Conservation (phyloP, 2,797 vertebrate genomes). For the Ciconia nigra region DNA sequence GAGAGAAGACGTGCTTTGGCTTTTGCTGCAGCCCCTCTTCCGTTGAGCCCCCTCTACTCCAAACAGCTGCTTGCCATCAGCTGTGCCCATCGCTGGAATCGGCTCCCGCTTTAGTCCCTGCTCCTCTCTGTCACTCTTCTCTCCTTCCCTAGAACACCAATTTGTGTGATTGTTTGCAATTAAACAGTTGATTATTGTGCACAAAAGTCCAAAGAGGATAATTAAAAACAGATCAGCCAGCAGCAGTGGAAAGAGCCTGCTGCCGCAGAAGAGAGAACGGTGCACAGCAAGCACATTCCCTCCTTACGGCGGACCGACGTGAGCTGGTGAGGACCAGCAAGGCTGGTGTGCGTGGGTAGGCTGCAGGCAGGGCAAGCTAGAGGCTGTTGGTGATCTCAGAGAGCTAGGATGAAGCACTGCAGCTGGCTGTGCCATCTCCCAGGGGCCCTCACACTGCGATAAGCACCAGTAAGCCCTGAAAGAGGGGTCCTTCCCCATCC, state of each 20-base stretch:
- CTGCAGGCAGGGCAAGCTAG: not conserved
- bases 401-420: not conserved
- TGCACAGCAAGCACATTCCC: not conserved
- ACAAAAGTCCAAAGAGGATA: conserved; percentile 1
- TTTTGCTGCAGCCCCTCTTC: not conserved
- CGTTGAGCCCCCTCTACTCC: not conserved
- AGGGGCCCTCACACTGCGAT: not conserved
- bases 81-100: rapidly evolving
- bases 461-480: not conserved
- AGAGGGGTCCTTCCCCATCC: not conserved
- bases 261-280: not conserved
- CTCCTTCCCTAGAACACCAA: not conserved
- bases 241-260: not conserved
- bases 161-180: conserved; percentile 30
- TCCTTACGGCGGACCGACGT: rapidly evolving
- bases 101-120: not conserved
- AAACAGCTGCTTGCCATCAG: not conserved
- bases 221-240: not conserved
- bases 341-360: not conserved
- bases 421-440: rapidly evolving
- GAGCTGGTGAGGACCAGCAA: not conserved
- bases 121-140: not conserved
- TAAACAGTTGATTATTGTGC: conserved; percentile 7
- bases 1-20: not conserved
- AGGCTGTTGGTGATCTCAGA: not conserved